Base-by-base conservation (phyloP, 2,797 vertebrate genomes). In the Clarias platycephalus region DNA sequence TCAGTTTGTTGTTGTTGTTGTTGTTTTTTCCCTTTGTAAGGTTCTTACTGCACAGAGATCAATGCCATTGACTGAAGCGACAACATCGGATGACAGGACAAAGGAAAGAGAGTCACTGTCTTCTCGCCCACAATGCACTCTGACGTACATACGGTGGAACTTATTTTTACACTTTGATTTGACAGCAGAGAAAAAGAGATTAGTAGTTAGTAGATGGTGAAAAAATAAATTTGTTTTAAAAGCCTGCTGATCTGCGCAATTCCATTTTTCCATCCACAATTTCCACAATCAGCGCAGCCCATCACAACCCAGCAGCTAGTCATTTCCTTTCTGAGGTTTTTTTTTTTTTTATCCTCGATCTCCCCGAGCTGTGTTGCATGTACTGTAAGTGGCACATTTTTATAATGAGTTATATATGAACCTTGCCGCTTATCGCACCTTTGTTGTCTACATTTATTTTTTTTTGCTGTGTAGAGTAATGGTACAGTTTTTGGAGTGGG, bases 341-440 rank as follows among this genome's bases (percentile, higher is more conserved):
- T 16, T 18, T 64, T 31, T 67, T 49, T 49, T 40, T 20, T 7
- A 88, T 88, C 86, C 88, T 81, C 60, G 67, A 85, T 87, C 67
- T 83, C 83, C 68, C 82, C 78, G 80, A 85, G 87, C 71, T 80
- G 86, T 85, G 87, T 87, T 75, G 86, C 78, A 84, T 81, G 53
- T 53, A 53, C 49, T 13, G 49, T 80, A 71, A 85, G 37, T 85
- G 71, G 24, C 80, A 63, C 49, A 24, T 37, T 83, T 91, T 93
- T 93, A 85, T 92, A 92, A 90, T 88, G 82, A 90, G 90, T 92
- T 89, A 92, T 93, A 90, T 90, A 90, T 88, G 89, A 90, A 84
- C 87, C 88, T 88, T 76, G 88, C 18, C 24, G 83, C 64, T 58
- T 57, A 31, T 34, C 12, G 15, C 40, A 85, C 84, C 87, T 86